Conservation (phyloP, 2,888 invertebrate species). For the Adelphocoris suturalis region DNA sequence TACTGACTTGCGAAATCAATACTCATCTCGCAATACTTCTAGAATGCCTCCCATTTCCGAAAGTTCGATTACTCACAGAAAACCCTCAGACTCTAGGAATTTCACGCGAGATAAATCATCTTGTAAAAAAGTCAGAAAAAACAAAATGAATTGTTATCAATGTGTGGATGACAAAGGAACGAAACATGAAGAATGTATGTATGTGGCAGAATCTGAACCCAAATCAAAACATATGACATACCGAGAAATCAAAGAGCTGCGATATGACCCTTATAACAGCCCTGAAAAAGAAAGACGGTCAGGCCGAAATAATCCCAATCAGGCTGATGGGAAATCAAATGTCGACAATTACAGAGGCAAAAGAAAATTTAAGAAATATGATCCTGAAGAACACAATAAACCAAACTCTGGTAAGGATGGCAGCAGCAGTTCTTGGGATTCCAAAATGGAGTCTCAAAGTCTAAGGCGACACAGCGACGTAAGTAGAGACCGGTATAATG, state of each 20-base stretch:
- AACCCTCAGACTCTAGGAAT: background rate
- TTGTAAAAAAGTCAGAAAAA: constrained; percentile 86
- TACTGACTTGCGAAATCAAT: background rate
- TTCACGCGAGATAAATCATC: background rate
- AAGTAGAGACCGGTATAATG: background rate
- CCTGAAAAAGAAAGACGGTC: background rate
- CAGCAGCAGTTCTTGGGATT: background rate
- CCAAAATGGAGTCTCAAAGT: background rate
- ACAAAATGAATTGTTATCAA: constrained; percentile 88
- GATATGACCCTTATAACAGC: constrained; percentile 29
- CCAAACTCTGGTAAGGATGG: background rate
- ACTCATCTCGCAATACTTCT: background rate
- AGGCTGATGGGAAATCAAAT: background rate
- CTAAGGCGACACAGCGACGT: constrained; percentile 77
- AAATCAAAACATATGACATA: constrained; percentile 84
- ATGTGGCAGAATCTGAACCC: constrained; percentile 85
- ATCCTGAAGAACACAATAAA: constrained; percentile 67
- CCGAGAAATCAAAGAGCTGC: constrained; percentile 78
- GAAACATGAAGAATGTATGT: constrained; percentile 90
- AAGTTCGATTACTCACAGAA: background rate
- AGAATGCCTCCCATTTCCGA: constrained; percentile 18
- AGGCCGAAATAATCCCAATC: background rate
- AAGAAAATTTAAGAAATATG: constrained; percentile 73
- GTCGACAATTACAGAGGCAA: constrained; percentile 57
- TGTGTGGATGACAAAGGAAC: constrained; percentile 85